Base-by-base conservation (phyloP, 2,888 invertebrate genomes). In the Yponomeuta cagnagella region DNA sequence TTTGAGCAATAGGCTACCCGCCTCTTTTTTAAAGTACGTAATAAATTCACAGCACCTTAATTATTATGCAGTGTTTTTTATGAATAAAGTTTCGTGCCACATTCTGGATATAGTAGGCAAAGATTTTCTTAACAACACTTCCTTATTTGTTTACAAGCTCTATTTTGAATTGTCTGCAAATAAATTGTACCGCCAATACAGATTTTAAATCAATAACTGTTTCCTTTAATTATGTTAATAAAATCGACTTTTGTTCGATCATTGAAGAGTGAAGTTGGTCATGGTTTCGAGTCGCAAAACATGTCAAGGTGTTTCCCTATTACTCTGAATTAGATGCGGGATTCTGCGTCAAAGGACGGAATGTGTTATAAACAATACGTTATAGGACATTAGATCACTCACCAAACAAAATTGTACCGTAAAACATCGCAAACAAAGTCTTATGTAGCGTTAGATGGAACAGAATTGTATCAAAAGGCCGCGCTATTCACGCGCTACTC, bases 291-390 rank as follows among this genome's bases (percentile, higher is more conserved):
- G 37, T 70, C 23, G 65, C 43, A 67, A 82, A 81, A 75, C 75
- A 76, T 87, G 87, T 87, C 87, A 87, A 87, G 87, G 87, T 75
- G 75, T 82, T 86, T 86, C 84, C 86, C 81, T 82, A 82, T 85
- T 83, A 84, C 80, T 79, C 75, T 81, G 33, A 70, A 70, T 70
- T 58, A 67, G 48, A 70, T 68, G 68, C 52, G 69, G 69, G 69
- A 52, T 52, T 10, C 52, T 48, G 30, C 58, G 12, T 68, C 68
- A 43, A 68, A 68, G 15, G 48, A 23, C n/a, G 30, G 65, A 58
- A 58, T 58, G 52, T 58, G 52, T 58, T 58, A 58, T 1, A 58
- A 58, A 58, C 52, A 58, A 58, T 15, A 64, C 64, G 64, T 23
- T 1, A 64, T 64, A 30, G 10, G 23, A 23, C 63, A 6, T 1